Conservation (phyloP, 2,113 vertebrate species). For the Hirundichthys speculiger region DNA sequence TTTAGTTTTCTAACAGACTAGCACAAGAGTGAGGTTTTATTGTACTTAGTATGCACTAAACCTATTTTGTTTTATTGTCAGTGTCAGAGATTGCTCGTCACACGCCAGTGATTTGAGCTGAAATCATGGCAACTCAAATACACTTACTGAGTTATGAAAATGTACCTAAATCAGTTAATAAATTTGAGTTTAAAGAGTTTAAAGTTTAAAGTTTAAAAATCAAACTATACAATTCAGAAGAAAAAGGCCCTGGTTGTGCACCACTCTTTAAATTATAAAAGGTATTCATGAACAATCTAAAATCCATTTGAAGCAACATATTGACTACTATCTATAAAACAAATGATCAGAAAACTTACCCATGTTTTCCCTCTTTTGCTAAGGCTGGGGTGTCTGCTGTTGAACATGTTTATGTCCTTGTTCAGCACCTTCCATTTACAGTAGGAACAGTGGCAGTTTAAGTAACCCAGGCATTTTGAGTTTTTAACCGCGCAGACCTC, state of each 20-base stretch:
- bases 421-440: slow-evolving; percentile 63
- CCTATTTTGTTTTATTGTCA: not conserved
- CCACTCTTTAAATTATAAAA: too few relatives aligned
- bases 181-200: slow-evolving; percentile 2
- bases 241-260: too few relatives aligned
- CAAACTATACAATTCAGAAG: not conserved
- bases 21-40: not conserved
- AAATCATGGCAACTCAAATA: not conserved
- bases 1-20: slow-evolving; percentile 25
- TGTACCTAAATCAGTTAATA: not conserved
- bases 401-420: slow-evolving; percentile 79
- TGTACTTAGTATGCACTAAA: not conserved
- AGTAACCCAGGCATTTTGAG: slow-evolving; percentile 69
- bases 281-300: too few relatives aligned
- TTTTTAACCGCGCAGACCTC: slow-evolving; percentile 62
- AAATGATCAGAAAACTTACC: slow-evolving; percentile 71
- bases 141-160: not conserved
- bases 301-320: too few relatives aligned
- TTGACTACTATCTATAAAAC: slow-evolving; percentile 15
- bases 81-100: slow-evolving; percentile 21
- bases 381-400: slow-evolving; percentile 61
- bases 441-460: slow-evolving; percentile 42
- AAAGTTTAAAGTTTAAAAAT: slow-evolving; percentile 1
- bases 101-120: not conserved
- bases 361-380: slow-evolving; percentile 73